phyloP scores from a whole-genome alignment of 2,888 invertebrate genomes.

The Fissipunctia ypsillon region DNA sequence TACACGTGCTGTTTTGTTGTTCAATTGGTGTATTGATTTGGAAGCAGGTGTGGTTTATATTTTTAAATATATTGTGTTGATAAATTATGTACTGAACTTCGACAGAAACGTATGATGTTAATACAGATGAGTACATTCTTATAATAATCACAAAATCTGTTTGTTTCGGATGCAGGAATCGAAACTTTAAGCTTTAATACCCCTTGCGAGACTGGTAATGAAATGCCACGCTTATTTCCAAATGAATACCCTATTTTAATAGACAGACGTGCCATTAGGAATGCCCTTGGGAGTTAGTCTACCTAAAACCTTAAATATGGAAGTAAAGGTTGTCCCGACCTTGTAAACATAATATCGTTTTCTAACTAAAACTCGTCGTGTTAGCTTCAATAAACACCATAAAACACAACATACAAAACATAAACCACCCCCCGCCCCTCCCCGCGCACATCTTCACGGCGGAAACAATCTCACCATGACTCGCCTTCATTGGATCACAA shows the following conservation, averaged over 20 bases:
- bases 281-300: background rate
- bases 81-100: background rate
- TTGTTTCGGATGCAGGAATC: background rate
- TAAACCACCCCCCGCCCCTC: constrained; percentile 2
- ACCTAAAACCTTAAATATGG: background rate
- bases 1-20: constrained; percentile 34
- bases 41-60: constrained; percentile 31
- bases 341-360: background rate
- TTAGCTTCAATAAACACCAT: constrained; percentile 33
- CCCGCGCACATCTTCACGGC: constrained; percentile 18
- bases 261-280: background rate
- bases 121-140: background rate
- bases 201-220: no score
- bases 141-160: background rate
- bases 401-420: constrained; percentile 25
- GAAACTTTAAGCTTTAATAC: background rate
- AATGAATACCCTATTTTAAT: background rate
- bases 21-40: constrained; percentile 26
- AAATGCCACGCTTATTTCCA: background rate
- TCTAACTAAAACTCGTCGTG: background rate
- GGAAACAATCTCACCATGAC: constrained; percentile 61
- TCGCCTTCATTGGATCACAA: constrained; percentile 70
- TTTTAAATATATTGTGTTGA: constrained; percentile 15
- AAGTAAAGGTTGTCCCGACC: background rate
- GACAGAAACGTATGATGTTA: background rate